phyloP scores from a whole-genome alignment of 2,888 invertebrate species.

The Spilosoma lubricipeda region DNA sequence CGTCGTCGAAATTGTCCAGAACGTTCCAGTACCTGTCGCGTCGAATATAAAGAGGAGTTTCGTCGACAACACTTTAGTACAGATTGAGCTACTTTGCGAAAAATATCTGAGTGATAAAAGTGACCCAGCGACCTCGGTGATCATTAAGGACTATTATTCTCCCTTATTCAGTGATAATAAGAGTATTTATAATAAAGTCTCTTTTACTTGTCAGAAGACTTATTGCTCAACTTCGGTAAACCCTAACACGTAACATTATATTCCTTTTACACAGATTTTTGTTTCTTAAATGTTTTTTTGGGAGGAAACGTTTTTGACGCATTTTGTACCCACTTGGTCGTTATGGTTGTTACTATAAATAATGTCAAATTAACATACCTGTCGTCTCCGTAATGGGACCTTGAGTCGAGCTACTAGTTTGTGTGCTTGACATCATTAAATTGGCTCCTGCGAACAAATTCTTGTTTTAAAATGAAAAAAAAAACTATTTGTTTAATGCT shows the following conservation, averaged over 20 bases:
- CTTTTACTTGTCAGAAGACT: too few relatives aligned
- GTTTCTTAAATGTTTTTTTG: neutral
- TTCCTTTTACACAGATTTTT: neutral
- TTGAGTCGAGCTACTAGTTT: slow-evolving; percentile 48
- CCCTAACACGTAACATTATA: neutral
- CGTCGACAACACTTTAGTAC: too few relatives aligned
- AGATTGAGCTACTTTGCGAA: too few relatives aligned
- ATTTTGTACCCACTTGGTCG: neutral
- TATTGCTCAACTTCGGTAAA: too few relatives aligned
- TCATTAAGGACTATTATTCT: too few relatives aligned
- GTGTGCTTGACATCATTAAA: slow-evolving; percentile 57
- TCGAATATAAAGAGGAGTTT: too few relatives aligned
- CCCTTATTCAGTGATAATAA: too few relatives aligned
- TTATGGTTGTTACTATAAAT: neutral
- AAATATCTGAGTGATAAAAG: too few relatives aligned
- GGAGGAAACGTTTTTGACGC: neutral
- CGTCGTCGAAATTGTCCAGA: too few relatives aligned
- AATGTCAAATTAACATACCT: slow-evolving; percentile 48
- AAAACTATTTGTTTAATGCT: neutral
- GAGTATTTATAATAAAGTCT: too few relatives aligned
- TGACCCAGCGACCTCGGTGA: too few relatives aligned
- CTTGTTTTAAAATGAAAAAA: neutral
- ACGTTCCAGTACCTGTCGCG: too few relatives aligned
- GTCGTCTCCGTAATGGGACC: slow-evolving; percentile 50
- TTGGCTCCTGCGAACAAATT: slow-evolving; percentile 60